phyloP scores from a whole-genome alignment of 2,113 vertebrate species.

The Leucosticte australis region DNA sequence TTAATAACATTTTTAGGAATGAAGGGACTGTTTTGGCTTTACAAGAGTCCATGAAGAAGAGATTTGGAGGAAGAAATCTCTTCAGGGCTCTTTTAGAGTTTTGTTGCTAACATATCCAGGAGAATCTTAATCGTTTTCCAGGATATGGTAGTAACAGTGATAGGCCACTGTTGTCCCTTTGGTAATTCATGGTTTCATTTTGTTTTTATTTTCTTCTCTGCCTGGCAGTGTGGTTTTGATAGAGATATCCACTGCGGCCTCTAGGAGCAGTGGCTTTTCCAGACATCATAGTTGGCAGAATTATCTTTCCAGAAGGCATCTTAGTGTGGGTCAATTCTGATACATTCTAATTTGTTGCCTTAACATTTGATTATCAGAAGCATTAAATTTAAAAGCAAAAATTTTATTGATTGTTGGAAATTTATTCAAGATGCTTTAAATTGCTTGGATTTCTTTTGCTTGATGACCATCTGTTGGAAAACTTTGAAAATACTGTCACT shows the following conservation, averaged over 20 bases:
- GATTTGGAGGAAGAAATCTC: background rate
- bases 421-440: background rate
- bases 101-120: background rate
- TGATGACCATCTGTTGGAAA: background rate
- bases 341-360: background rate
- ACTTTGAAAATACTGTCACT: background rate
- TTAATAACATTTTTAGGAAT: background rate
- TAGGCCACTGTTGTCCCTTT: background rate
- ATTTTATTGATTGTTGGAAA: background rate
- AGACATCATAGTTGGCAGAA: background rate
- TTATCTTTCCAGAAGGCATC: background rate
- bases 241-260: background rate
- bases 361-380: background rate
- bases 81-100: background rate
- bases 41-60: background rate
- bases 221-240: background rate
- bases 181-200: background rate
- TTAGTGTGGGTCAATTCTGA: background rate
- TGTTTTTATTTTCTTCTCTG: background rate
- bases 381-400: background rate
- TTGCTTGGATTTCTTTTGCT: background rate
- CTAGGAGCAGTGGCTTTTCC: background rate
- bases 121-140: background rate
- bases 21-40: background rate
- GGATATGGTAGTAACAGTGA: background rate